Evolutionary conservation across 2,797 vertebrate genomes (phyloP).

Genomic region (Erpetoichthys calabaricus): DNA sequence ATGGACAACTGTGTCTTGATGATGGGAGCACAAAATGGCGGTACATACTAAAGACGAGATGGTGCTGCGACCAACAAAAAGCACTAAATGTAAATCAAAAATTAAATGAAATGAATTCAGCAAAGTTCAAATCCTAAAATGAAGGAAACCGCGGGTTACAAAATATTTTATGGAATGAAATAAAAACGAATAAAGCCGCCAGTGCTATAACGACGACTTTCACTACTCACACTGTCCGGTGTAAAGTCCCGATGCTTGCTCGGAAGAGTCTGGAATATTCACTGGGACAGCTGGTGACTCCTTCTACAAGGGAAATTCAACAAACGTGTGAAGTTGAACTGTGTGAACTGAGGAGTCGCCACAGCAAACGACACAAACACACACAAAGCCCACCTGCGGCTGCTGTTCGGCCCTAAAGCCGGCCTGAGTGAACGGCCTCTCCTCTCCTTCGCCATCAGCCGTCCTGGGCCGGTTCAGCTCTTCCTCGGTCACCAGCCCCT

Average conservation of each 20-base stretch:
- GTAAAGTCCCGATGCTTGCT: conserved; percentile 60
- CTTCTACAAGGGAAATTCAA: conserved; percentile 37
- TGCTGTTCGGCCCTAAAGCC: conserved; percentile 39
- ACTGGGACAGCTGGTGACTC: too few relatives aligned
- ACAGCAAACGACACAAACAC: neutral
- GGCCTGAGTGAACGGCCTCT: conserved; percentile 78
- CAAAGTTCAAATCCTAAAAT: too few relatives aligned
- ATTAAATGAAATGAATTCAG: too few relatives aligned
- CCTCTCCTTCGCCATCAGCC: conserved; percentile 70
- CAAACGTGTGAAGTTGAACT: conserved; percentile 4
- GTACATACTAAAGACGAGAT: too few relatives aligned
- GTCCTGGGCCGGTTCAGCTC: conserved; percentile 73
- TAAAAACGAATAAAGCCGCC: too few relatives aligned
- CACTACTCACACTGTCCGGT: conserved; percentile 68
- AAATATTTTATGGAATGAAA: too few relatives aligned
- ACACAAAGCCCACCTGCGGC: conserved; percentile 25
- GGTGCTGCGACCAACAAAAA: too few relatives aligned
- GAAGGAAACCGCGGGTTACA: too few relatives aligned
- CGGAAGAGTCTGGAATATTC: conserved; percentile 25
- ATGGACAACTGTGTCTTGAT: too few relatives aligned
- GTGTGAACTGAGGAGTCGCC: neutral
- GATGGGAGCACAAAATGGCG: too few relatives aligned
- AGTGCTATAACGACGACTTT: too few relatives aligned
- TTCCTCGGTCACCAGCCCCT: conserved; percentile 47
- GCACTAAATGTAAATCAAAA: too few relatives aligned